phyloP scores from a whole-genome alignment of 37 sponge, comb jelly and placozoan genomes.

The Crambe crambe region DNA sequence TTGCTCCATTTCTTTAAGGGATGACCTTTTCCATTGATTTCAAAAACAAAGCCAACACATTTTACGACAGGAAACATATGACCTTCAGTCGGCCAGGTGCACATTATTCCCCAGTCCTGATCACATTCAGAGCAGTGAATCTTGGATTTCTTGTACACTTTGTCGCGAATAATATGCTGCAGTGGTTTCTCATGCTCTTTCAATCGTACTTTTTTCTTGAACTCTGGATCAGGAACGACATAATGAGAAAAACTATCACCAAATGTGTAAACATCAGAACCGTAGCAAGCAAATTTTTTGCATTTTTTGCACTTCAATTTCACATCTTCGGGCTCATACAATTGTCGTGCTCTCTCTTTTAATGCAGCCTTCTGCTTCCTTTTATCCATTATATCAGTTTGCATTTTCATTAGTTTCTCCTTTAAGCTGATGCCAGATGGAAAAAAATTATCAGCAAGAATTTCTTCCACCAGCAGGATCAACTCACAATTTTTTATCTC shows the following conservation, averaged over 20 bases:
- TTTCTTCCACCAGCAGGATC: constrained; percentile 6
- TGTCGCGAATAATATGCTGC: not conserved
- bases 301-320: constrained; percentile 55
- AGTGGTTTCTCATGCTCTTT: not conserved
- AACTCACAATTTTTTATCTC: constrained; percentile 48
- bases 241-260: not conserved
- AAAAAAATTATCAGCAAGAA: not conserved
- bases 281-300: constrained; percentile 49
- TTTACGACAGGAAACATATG: constrained; percentile 50
- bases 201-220: constrained; percentile 3
- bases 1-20: constrained; percentile 44
- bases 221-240: constrained; percentile 41
- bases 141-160: constrained; percentile 34
- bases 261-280: constrained; percentile 42
- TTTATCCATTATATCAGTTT: not conserved
- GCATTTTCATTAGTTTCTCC: not conserved
- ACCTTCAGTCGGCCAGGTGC: constrained; percentile 15
- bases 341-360: not conserved
- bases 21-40: not conserved
- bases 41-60: constrained; percentile 57
- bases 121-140: constrained; percentile 54
- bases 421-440: constrained; percentile 8
- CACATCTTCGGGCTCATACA: not conserved
- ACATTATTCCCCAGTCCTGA: constrained; percentile 57
- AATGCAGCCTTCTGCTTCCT: not conserved